Evolutionary conservation across 2,113 vertebrate genomes (phyloP).

Genomic region (Trichechus manatus): DNA sequence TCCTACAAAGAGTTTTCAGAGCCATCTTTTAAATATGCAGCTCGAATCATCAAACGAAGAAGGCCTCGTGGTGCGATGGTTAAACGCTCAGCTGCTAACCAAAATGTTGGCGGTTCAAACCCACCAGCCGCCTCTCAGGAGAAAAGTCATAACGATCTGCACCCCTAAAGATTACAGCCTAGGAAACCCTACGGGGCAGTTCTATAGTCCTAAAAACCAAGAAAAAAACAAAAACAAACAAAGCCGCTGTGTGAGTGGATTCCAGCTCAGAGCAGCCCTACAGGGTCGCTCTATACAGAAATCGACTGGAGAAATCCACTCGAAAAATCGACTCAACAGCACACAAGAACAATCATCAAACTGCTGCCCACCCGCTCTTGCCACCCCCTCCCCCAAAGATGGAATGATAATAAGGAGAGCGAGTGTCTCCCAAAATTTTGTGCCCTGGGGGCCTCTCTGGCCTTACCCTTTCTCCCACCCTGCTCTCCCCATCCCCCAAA

Average conservation of each 20-base stretch:
- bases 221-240: too few relatives aligned
- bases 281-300: not conserved
- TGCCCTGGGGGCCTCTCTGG: not conserved
- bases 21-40: not conserved
- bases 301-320: not conserved
- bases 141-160: not conserved
- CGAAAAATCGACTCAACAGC: not conserved
- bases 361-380: too few relatives aligned
- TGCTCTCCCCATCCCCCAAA: not conserved
- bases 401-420: not conserved
- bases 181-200: not conserved
- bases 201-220: too few relatives aligned
- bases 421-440: not conserved
- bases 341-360: not conserved
- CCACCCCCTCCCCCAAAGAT: too few relatives aligned
- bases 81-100: not conserved
- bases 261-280: not conserved
- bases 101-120: not conserved
- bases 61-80: not conserved
- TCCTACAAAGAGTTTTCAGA: not conserved
- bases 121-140: not conserved
- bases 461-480: not conserved
- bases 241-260: not conserved
- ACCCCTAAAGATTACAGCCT: not conserved
- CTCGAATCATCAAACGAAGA: not conserved